Conservation (phyloP, 2,888 invertebrate species). For the Hesperia comma region DNA sequence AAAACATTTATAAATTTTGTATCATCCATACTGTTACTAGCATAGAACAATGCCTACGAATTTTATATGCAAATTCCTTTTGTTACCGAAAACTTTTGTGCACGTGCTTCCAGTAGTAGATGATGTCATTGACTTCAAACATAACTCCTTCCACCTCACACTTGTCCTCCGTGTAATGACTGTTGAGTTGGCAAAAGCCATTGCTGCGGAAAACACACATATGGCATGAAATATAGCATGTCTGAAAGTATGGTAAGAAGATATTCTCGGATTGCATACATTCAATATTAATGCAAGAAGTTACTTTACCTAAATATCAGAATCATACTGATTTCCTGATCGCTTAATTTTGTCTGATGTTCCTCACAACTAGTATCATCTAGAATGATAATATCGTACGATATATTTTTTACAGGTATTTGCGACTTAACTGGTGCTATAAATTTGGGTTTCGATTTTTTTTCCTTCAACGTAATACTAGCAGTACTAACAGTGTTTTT, state of each 20-base stretch:
- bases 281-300: not conserved
- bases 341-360: constrained; percentile 26
- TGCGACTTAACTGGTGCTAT: constrained; percentile 66
- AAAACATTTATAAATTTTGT: not conserved
- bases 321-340: constrained; percentile 49
- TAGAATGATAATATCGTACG: constrained; percentile 51
- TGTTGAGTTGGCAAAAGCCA: constrained; percentile 69
- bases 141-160: constrained; percentile 64
- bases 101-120: constrained; percentile 54
- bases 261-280: no score
- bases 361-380: constrained; percentile 48
- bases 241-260: no score
- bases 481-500: constrained; percentile 2
- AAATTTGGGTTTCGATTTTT: constrained; percentile 60
- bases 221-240: not conserved
- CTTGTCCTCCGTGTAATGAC: constrained; percentile 57
- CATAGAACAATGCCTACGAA: no score
- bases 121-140: constrained; percentile 52
- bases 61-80: not conserved
- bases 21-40: no score
- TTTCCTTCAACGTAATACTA: constrained; percentile 46
- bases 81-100: constrained; percentile 48
- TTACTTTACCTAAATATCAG: constrained; percentile 56
- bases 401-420: constrained; percentile 58
- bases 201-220: constrained; percentile 56